Conservation (phyloP, 2,113 vertebrate genomes). For the Rhea americana region DNA sequence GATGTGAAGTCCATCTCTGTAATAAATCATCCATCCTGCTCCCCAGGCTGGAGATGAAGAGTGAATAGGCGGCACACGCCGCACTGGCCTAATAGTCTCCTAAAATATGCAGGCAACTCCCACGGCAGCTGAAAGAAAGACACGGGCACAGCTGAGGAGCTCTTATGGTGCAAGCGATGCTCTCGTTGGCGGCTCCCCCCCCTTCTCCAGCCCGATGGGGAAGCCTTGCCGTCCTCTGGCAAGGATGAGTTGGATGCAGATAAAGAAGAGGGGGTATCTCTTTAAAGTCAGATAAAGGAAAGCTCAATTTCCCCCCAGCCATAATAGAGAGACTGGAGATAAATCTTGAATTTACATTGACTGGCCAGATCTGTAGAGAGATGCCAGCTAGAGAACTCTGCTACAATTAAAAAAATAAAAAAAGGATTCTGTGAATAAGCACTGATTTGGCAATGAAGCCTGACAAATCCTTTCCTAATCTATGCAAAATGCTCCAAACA, state of each 20-base stretch:
- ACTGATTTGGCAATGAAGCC: background rate
- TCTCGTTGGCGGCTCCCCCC: background rate
- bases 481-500: background rate
- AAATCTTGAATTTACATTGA: background rate
- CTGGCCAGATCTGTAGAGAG: background rate
- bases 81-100: background rate
- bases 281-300: constrained; percentile 38
- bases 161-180: constrained; percentile 18
- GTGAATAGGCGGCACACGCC: background rate
- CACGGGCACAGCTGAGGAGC: constrained; percentile 23
- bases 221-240: background rate
- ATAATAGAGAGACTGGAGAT: background rate
- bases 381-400: background rate
- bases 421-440: constrained; percentile 34
- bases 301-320: background rate
- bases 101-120: constrained; percentile 63
- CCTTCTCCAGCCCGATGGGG: background rate
- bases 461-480: constrained; percentile 26
- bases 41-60: background rate
- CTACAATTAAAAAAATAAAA: constrained; percentile 12
- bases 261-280: background rate
- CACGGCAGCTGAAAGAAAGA: constrained; percentile 16
- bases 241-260: constrained; percentile 4
- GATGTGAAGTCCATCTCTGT: constrained; percentile 12
- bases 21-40: constrained; percentile 44